These are phyloP conservation scores for Rhyacichthys aspro DNA, from an alignment of 2,797 vertebrate species.

Conservation along the genomic window DNA sequence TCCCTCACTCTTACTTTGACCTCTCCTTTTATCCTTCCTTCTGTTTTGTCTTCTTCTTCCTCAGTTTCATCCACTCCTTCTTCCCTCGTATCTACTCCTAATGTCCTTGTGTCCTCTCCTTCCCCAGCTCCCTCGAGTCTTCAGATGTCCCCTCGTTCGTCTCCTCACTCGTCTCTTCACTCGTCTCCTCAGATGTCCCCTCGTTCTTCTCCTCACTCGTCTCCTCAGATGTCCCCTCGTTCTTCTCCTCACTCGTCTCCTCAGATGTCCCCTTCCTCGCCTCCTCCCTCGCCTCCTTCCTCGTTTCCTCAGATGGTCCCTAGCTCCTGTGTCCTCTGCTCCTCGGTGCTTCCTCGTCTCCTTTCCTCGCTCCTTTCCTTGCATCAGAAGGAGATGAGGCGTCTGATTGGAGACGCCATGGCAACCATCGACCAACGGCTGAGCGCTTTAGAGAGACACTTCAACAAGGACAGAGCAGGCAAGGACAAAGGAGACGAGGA, in stretches of 20 bases:
- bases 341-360: slow-evolving; percentile 27
- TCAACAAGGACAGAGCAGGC: slow-evolving; percentile 25
- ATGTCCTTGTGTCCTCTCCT: neutral
- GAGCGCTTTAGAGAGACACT: slow-evolving; percentile 64
- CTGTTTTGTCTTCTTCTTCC: too few species aligned
- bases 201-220: neutral
- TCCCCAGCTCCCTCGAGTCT: neutral
- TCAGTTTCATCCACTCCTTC: too few species aligned
- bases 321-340: slow-evolving; percentile 46
- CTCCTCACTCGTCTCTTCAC: neutral
- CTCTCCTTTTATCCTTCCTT: too few species aligned
- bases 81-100: too few species aligned
- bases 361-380: slow-evolving; percentile 67
- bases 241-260: neutral
- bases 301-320: slow-evolving; percentile 1
- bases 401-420: slow-evolving; percentile 71
- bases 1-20: too few species aligned
- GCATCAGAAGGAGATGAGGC: slow-evolving; percentile 77
- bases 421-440: slow-evolving; percentile 69
- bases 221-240: neutral
- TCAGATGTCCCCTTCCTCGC: neutral
- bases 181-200: neutral
- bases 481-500: slow-evolving; percentile 10
- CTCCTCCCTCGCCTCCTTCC: neutral
- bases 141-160: too few species aligned